Percentiles rank a stretch among this genome's conserved stretches.
phyloP scores from a whole-genome alignment of 2,113 vertebrate genomes.

The Dicerorhinus sumatrensis region DNA sequence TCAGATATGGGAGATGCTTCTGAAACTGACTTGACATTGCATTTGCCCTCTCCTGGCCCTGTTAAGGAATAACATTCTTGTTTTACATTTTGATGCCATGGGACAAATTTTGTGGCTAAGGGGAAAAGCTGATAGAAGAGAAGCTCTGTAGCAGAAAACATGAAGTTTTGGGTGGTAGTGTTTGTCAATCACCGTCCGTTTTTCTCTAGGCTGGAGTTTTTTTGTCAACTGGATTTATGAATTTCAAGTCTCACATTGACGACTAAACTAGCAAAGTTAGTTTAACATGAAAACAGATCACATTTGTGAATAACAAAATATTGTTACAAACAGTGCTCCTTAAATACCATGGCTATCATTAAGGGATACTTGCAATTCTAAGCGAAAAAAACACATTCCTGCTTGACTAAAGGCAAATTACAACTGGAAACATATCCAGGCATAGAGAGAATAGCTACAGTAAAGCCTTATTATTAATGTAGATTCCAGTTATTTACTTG shows the following conservation, averaged over 20 bases:
- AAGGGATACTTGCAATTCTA: neutral
- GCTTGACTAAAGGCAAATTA: slow-evolving; percentile 30
- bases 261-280: neutral
- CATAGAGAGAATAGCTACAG: slow-evolving; percentile 9
- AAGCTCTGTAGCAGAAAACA: neutral
- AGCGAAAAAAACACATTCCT: neutral
- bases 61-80: slow-evolving; percentile 18
- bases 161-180: neutral
- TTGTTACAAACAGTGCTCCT: neutral
- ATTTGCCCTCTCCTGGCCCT: neutral
- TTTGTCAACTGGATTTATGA: slow-evolving; percentile 18
- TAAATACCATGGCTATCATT: neutral
- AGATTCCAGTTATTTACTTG: slow-evolving; percentile 45
- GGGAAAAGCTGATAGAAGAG: neutral
- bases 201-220: neutral
- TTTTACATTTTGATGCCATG: slow-evolving; percentile 42
- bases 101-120: neutral
- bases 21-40: neutral
- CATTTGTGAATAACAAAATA: slow-evolving; percentile 14
- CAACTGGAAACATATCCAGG: neutral
- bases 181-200: neutral
- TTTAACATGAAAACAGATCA: neutral
- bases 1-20: neutral
- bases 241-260: neutral
- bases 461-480: slow-evolving; percentile 30